A percentile compares a stretch with the other conserved stretches of the same genome.
Evolutionary conservation across 2,888 invertebrate genomes (phyloP).

Genomic region (Arctia plantaginis): DNA sequence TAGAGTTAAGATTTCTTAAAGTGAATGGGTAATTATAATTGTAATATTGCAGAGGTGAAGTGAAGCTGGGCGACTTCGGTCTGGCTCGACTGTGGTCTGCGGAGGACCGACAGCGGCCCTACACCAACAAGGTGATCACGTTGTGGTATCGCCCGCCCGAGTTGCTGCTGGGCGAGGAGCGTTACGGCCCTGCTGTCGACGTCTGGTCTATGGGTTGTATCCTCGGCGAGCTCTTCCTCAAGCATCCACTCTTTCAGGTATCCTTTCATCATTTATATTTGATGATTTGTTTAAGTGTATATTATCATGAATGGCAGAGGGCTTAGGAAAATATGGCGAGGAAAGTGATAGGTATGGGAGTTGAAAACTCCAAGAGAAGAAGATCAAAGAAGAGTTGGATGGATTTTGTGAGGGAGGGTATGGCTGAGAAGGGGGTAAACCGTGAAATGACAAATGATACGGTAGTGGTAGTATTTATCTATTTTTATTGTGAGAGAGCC

Average conservation of each 20-base stretch:
- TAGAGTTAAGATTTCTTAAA: constrained; percentile 15
- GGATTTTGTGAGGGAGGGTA: no score
- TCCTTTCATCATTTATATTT: not conserved
- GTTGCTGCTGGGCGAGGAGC: constrained; percentile 97
- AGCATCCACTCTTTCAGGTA: constrained; percentile 98
- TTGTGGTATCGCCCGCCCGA: constrained; percentile 99
- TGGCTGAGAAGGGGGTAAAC: no score
- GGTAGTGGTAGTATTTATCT: no score
- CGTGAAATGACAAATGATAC: no score
- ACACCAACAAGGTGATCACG: constrained; percentile 99
- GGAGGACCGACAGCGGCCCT: constrained; percentile 97
- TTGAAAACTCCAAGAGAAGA: no score
- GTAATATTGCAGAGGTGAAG: constrained; percentile 93
- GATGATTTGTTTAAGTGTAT: no score
- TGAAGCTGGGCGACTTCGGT: constrained; percentile 99
- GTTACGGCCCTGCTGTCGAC: constrained; percentile 98
- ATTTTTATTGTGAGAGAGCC: no score
- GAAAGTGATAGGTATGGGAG: no score
- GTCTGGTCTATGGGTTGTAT: constrained; percentile 99
- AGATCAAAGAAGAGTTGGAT: no score
- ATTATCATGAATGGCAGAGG: no score
- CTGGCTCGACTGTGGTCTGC: constrained; percentile 98
- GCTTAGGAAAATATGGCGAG: no score
- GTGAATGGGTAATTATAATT: not conserved
- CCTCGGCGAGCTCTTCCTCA: constrained; percentile 98